Conservation (phyloP, 2,888 invertebrate species). For the Machimus atricapillus region DNA sequence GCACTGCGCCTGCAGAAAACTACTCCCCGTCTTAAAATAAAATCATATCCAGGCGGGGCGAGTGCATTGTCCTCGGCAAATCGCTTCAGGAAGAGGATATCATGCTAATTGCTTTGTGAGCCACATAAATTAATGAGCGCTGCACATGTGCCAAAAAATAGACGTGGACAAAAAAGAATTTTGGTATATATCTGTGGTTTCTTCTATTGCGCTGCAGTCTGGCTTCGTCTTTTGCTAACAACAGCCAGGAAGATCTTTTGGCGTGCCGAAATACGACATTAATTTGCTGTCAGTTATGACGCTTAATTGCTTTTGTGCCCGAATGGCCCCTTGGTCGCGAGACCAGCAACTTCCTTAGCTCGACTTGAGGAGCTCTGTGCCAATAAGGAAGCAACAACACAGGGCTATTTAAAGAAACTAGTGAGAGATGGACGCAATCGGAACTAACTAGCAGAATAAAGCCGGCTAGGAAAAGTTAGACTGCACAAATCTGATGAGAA, state of each 20-base stretch:
- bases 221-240: background rate
- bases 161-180: background rate
- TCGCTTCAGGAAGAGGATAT: slow-evolving; percentile 33
- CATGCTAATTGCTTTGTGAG: slow-evolving; percentile 26
- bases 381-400: background rate
- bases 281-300: slow-evolving; percentile 15
- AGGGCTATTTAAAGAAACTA: background rate
- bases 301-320: background rate
- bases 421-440: background rate
- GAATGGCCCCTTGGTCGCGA: background rate
- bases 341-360: background rate
- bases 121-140: slow-evolving; percentile 12
- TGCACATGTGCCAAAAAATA: slow-evolving; percentile 29
- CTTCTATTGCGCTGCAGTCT: background rate
- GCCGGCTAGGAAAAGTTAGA: background rate
- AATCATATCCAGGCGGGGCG: background rate
- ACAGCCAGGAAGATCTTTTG: background rate
- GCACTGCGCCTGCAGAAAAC: background rate
- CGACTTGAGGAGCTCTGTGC: background rate
- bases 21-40: slow-evolving; percentile 14
- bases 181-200: background rate
- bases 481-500: background rate
- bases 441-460: background rate
- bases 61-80: slow-evolving; percentile 32
- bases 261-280: slow-evolving; percentile 4